Evolutionary conservation across 2,797 vertebrate species (phyloP).

Genomic region (Antrozous pallidus): DNA sequence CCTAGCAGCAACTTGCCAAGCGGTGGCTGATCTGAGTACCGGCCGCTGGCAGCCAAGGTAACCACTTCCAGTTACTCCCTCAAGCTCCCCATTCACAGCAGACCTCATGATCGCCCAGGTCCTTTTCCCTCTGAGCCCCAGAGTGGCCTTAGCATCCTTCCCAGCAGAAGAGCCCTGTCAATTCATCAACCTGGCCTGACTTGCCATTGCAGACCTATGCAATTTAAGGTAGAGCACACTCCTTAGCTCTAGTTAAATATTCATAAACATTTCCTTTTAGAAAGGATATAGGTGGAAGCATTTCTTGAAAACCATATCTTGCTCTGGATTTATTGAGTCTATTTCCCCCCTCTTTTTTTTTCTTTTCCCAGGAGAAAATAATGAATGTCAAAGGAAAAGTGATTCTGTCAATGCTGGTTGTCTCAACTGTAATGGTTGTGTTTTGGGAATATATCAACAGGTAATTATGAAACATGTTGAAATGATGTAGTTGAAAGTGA

Average conservation of each 20-base stretch:
- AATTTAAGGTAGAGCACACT: not conserved
- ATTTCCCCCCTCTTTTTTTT: not conserved
- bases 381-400: constrained; percentile 69
- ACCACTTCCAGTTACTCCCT: not conserved
- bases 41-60: not conserved
- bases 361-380: constrained; percentile 66
- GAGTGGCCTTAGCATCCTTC: not conserved
- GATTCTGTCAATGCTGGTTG: constrained; percentile 63
- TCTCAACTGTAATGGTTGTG: constrained; percentile 53
- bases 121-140: not conserved
- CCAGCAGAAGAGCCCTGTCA: not conserved
- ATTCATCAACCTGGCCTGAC: not conserved
- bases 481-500: not conserved
- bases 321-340: not conserved
- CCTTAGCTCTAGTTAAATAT: not conserved
- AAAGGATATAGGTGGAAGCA: not conserved
- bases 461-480: constrained; percentile 63
- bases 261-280: not conserved
- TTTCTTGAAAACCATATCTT: not conserved
- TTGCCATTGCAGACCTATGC: not conserved
- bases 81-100: not conserved
- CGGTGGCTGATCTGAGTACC: not conserved
- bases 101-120: not conserved
- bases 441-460: constrained; percentile 75
- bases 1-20: fast-evolving